Percentiles rank a stretch among this genome's conserved stretches.
phyloP scores from a whole-genome alignment of 2,888 invertebrate species.

The Drosophila hamatofila region DNA sequence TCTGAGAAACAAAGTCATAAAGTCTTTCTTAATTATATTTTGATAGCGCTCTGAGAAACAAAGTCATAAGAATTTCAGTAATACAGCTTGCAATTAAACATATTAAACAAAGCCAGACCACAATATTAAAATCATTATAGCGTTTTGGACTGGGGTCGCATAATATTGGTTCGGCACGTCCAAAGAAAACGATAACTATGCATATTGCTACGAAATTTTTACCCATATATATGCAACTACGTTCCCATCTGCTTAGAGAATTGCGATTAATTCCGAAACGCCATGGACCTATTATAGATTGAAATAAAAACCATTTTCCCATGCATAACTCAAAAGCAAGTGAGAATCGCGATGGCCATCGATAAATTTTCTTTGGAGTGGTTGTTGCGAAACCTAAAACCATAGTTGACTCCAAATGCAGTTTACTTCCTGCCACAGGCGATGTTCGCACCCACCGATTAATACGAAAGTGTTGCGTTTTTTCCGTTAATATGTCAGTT shows the following conservation, averaged over 20 bases:
- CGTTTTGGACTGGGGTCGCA: constrained; percentile 51
- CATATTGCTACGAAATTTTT: constrained; percentile 33
- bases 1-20: constrained; percentile 20
- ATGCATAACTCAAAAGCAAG: constrained; percentile 38
- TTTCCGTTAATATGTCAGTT: constrained; percentile 20
- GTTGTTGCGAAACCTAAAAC: background rate
- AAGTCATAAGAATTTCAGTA: constrained; percentile 20
- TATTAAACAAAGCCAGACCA: constrained; percentile 25
- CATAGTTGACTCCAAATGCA: background rate
- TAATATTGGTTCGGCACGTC: constrained; percentile 29
- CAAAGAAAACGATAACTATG: constrained; percentile 40
- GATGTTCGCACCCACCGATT: constrained; percentile 26
- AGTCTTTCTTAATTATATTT: constrained; percentile 7
- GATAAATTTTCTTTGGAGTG: constrained; percentile 5
- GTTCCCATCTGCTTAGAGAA: constrained; percentile 37
- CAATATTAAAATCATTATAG: constrained; percentile 34
- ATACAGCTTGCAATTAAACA: constrained; percentile 19
- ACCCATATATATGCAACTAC: constrained; percentile 38
- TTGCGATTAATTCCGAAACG: constrained; percentile 22
- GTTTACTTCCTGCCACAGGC: constrained; percentile 1
- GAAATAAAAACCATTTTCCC: constrained; percentile 54
- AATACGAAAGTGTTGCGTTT: constrained; percentile 35
- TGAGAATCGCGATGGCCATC: constrained; percentile 29
- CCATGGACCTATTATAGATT: constrained; percentile 51
- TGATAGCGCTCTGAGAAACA: constrained; percentile 14